Evolutionary conservation across 1,140 invertebrate species (phyloP).

Genomic region (Metopolophium dirhodum): DNA sequence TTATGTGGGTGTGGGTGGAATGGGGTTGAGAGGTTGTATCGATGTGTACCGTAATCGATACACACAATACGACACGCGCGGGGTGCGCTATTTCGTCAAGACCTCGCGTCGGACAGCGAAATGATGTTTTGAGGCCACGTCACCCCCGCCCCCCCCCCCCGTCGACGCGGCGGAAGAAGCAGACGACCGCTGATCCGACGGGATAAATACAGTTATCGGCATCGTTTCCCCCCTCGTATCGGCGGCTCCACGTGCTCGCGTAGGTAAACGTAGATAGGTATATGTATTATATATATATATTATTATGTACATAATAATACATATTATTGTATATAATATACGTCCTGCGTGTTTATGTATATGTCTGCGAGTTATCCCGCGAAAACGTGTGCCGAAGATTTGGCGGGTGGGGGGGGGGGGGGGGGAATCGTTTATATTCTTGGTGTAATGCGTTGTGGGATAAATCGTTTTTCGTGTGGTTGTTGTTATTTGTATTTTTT

Average conservation of each 20-base stretch:
- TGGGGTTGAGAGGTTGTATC: neutral
- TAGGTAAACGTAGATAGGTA: neutral
- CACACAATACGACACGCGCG: neutral
- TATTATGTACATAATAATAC: too few relatives aligned
- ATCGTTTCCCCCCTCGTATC: neutral
- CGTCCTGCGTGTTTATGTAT: neutral
- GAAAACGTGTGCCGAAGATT: neutral
- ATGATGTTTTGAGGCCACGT: neutral
- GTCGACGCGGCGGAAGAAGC: neutral
- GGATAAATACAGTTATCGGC: neutral
- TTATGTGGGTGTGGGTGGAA: neutral
- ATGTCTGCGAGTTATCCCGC: neutral
- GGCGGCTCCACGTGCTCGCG: neutral
- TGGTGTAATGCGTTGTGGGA: neutral
- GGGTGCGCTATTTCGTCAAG: neutral
- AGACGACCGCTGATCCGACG: neutral
- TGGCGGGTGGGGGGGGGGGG: too few relatives aligned
- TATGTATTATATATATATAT: too few relatives aligned
- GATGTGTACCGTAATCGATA: conserved; percentile 7
- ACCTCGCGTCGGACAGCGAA: neutral
- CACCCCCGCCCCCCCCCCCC: neutral
- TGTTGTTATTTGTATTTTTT: neutral
- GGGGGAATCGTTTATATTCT: neutral
- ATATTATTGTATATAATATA: neutral
- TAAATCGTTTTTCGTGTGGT: neutral